Percentiles rank a stretch among this genome's conserved stretches.
phyloP scores from a whole-genome alignment of 2,113 vertebrate species.

The Chloroceryle aenea region DNA sequence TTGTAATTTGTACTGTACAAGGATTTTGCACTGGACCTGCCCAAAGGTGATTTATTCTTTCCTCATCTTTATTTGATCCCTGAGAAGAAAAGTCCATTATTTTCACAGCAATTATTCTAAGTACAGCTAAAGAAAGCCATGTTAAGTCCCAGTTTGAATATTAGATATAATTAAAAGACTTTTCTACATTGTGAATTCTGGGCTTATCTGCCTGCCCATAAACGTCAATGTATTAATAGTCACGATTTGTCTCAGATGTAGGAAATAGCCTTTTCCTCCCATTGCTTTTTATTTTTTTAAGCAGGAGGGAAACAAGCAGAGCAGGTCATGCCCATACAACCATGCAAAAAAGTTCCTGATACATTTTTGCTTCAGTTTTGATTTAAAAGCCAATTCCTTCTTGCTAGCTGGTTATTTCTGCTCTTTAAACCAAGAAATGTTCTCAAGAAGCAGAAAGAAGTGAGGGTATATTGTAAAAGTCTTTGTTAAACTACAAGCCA shows the following conservation, averaged over 20 bases:
- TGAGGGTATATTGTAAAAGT: not conserved
- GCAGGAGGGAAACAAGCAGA: not conserved
- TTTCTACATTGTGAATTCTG: not conserved
- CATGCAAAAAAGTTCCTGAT: not conserved
- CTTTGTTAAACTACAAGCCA: not conserved
- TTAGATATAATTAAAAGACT: constrained; percentile 25
- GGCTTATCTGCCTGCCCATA: not conserved
- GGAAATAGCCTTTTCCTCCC: not conserved
- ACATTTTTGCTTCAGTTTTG: not conserved
- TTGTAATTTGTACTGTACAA: not conserved
- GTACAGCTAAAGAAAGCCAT: not conserved
- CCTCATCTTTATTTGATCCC: not conserved
- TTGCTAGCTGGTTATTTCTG: not conserved
- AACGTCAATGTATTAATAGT: not conserved
- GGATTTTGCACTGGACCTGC: not conserved
- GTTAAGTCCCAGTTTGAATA: not conserved
- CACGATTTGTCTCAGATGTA: not conserved
- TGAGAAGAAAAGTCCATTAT: not conserved
- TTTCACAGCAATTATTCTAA: not conserved
- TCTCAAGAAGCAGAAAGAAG: not conserved
- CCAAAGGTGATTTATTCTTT: not conserved
- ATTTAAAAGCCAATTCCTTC: not conserved
- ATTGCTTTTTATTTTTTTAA: not conserved
- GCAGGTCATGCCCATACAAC: not conserved
- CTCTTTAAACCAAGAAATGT: not conserved